phyloP scores from a whole-genome alignment of 2,113 vertebrate genomes.

The Rhinolophus sinicus region DNA sequence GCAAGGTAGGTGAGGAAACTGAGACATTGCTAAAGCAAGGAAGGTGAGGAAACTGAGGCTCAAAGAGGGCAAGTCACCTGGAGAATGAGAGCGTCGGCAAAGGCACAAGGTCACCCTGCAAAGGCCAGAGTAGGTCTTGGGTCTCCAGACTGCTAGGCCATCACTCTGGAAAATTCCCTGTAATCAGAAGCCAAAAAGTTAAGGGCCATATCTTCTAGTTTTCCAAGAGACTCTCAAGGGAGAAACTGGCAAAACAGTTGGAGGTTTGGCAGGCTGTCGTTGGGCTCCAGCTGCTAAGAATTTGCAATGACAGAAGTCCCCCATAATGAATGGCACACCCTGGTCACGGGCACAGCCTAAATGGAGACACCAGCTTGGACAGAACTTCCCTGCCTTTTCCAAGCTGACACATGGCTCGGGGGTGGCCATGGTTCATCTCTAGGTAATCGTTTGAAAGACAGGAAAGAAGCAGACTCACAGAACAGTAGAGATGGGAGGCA shows the following conservation, averaged over 20 bases:
- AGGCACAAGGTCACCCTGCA: no score
- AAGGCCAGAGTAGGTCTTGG: background rate
- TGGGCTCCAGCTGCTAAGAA: background rate
- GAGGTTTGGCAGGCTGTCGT: background rate
- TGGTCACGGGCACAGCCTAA: background rate
- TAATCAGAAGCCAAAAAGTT: background rate
- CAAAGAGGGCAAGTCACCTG: no score
- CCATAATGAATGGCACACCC: accelerated
- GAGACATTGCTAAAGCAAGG: background rate
- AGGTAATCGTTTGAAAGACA: background rate
- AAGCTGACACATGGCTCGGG: background rate
- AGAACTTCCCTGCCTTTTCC: background rate
- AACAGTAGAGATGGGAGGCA: background rate
- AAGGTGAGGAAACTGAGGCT: background rate
- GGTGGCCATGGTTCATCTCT: background rate
- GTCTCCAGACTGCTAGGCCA: background rate
- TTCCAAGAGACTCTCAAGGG: background rate
- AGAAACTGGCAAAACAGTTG: background rate
- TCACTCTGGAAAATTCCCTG: background rate
- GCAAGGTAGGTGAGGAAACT: background rate
- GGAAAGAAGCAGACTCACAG: background rate
- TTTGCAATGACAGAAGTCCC: background rate
- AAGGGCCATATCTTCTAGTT: background rate
- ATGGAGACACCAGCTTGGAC: background rate
- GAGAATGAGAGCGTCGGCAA: background rate